Evolutionary conservation across 2,113 vertebrate genomes (phyloP).

Genomic region (Acinonyx jubatus): DNA sequence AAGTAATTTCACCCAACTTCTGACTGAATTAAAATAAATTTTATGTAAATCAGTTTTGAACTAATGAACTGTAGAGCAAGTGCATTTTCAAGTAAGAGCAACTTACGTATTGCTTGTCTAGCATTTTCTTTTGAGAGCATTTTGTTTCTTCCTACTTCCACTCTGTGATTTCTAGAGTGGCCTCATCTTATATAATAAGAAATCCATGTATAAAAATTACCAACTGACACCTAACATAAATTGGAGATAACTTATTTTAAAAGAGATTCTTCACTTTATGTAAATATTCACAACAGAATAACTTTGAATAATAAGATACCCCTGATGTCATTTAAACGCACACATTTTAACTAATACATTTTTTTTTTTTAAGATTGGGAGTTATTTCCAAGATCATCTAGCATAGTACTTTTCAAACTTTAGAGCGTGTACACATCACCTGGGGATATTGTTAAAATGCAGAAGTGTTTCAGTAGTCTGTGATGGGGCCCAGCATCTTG

Average conservation of each 20-base stretch:
- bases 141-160: conserved; percentile 19
- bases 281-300: not conserved
- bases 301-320: conserved; percentile 12
- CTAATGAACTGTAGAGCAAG: not conserved
- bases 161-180: not conserved
- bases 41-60: conserved; percentile 18
- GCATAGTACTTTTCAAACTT: conserved; percentile 19
- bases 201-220: not conserved
- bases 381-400: conserved; percentile 13
- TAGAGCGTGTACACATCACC: not conserved
- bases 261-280: conserved; percentile 31
- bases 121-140: conserved; percentile 26
- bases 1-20: conserved; percentile 16
- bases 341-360: not conserved
- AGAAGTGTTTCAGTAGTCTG: not conserved
- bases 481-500: not conserved
- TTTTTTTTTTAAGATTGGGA: conserved; percentile 3
- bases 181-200: not conserved
- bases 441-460: not conserved
- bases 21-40: conserved; percentile 55
- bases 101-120: conserved; percentile 2
- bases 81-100: not conserved
- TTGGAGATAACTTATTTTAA: conserved; percentile 35
- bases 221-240: not conserved
- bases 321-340: not conserved